phyloP scores from a whole-genome alignment of 2,888 invertebrate species.

The Xestia c-nigrum region DNA sequence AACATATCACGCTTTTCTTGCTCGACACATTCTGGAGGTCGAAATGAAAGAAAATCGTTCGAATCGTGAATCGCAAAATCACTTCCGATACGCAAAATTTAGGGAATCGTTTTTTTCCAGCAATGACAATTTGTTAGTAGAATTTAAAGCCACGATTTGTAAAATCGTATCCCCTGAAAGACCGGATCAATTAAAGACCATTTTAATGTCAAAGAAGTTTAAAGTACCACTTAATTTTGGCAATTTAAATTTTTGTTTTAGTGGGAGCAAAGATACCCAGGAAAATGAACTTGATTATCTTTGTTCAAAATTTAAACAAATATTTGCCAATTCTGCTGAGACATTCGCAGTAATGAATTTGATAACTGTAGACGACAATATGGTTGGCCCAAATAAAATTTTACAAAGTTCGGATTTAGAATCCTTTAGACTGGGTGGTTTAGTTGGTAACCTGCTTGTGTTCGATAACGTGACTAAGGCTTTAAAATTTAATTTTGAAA shows the following conservation, averaged over 20 bases:
- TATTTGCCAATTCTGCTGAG: constrained; percentile 18
- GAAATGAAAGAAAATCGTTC: background rate
- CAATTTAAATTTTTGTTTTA: constrained; percentile 35
- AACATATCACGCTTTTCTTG: constrained; percentile 51
- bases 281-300: constrained; percentile 33
- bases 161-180: constrained; percentile 17
- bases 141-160: constrained; percentile 31
- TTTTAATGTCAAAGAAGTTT: constrained; percentile 39
- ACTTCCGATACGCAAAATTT: constrained; percentile 34
- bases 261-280: constrained; percentile 24
- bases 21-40: constrained; percentile 33
- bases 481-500: constrained; percentile 52
- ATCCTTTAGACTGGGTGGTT: constrained; percentile 37
- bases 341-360: constrained; percentile 15
- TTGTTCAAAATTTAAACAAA: constrained; percentile 35
- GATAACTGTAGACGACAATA: constrained; percentile 42
- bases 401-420: constrained; percentile 47
- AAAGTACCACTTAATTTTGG: constrained; percentile 55
- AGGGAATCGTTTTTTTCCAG: constrained; percentile 39
- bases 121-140: constrained; percentile 27
- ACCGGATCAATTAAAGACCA: constrained; percentile 11
- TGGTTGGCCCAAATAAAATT: constrained; percentile 35
- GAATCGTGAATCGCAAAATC: background rate
- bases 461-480: constrained; percentile 35
- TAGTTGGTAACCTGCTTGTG: constrained; percentile 59